Conservation (phyloP, 2,113 vertebrate species). For the Bufo gargarizans region DNA sequence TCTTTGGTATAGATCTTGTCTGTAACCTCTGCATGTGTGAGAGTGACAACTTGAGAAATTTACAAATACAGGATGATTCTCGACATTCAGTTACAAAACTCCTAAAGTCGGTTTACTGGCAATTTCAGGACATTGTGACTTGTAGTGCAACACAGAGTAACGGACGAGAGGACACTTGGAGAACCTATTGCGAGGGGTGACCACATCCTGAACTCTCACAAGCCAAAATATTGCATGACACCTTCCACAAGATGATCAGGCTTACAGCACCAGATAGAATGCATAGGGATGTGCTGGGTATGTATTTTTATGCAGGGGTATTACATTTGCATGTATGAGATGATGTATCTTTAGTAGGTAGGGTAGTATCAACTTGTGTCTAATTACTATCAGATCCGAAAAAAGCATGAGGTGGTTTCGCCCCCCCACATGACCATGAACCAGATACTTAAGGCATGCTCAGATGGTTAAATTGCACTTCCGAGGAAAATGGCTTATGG, state of each 20-base stretch:
- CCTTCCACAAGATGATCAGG: neutral
- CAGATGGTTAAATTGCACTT: too few relatives aligned
- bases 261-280: neutral
- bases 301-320: too few relatives aligned
- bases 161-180: conserved; percentile 48
- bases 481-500: too few relatives aligned
- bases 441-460: too few relatives aligned
- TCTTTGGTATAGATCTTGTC: neutral
- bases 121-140: conserved; percentile 45
- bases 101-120: conserved; percentile 49
- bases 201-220: conserved; percentile 58
- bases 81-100: conserved; percentile 49
- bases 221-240: conserved; percentile 25
- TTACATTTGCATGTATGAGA: too few relatives aligned
- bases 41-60: neutral
- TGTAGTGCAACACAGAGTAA: conserved; percentile 39
- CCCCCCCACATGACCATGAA: too few relatives aligned
- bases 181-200: conserved; percentile 60
- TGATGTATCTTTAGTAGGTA: too few relatives aligned
- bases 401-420: too few relatives aligned
- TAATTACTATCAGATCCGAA: too few relatives aligned
- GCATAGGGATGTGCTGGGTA: neutral
- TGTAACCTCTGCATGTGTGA: conserved; percentile 8
- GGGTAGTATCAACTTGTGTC: too few relatives aligned
- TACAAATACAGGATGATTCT: conserved; percentile 16